Percentiles rank a stretch among this genome's conserved stretches.
phyloP scores from a whole-genome alignment of 2,113 vertebrate species.

The Panurus biarmicus region DNA sequence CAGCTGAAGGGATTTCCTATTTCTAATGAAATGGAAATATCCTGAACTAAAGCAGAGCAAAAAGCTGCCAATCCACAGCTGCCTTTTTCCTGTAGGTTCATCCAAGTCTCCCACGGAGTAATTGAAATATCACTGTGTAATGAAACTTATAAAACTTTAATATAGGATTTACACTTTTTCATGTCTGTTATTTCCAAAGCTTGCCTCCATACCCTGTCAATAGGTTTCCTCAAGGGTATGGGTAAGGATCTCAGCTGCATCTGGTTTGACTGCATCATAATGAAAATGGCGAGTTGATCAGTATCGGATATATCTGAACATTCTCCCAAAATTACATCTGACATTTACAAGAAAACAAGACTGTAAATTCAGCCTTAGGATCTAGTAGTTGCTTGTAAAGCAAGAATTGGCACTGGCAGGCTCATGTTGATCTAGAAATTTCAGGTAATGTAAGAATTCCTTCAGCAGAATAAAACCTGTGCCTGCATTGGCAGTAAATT shows the following conservation, averaged over 20 bases:
- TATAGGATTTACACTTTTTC: slow-evolving; percentile 17
- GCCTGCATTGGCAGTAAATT: neutral
- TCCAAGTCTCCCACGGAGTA: neutral
- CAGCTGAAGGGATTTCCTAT: neutral
- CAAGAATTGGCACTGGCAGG: slow-evolving; percentile 21
- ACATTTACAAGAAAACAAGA: slow-evolving; percentile 57
- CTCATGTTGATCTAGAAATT: slow-evolving; percentile 13
- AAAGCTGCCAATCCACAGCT: neutral
- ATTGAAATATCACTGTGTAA: slow-evolving; percentile 49
- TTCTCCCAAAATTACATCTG: slow-evolving; percentile 18
- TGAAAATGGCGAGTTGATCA: neutral
- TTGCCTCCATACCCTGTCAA: neutral
- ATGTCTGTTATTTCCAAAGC: neutral
- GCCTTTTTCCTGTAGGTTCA: slow-evolving; percentile 1
- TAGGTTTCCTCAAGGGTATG: neutral
- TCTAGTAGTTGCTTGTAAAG: slow-evolving; percentile 37
- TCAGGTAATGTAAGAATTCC: slow-evolving; percentile 4
- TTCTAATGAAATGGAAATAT: neutral
- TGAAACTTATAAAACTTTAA: slow-evolving; percentile 36
- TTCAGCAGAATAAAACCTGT: neutral
- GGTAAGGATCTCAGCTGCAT: slow-evolving; percentile 16
- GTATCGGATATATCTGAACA: slow-evolving; percentile 1
- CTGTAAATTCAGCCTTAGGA: slow-evolving; percentile 40
- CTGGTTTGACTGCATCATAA: neutral
- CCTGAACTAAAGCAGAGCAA: neutral